Evolutionary conservation across 2,888 invertebrate genomes (phyloP), one percentile per base, ranked within the genome.

Genomic region (Cerastoderma edule): DNA sequence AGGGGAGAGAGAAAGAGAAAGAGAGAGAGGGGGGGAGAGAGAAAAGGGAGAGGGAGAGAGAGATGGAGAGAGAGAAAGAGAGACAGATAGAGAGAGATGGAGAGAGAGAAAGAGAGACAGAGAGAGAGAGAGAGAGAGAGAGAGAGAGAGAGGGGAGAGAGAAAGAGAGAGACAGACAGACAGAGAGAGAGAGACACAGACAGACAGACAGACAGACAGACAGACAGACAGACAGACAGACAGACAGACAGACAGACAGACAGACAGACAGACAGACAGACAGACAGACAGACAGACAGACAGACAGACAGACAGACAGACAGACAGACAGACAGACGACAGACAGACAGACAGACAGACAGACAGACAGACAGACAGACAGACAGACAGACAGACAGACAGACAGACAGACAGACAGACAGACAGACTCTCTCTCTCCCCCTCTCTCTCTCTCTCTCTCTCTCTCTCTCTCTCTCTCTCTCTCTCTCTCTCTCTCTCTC

Each of bases 221-320:
- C 54, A 24, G 54, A 54, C 8, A 27, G 27, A 54, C 24, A 54
- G 54, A 54, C 22, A 24, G 54, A 54, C 10, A 54, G 22, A 54
- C 53, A 54, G 54, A 39, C 39, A 53, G 53, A 53, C 53, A 53
- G 53, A 22, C n/a, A 53, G 53, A 53, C n/a, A 22, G 53, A 53
- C n/a, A 53, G 53, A 53, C n/a, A 53, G 53, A 22, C n/a, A 53
- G 53, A 53, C 53, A 53, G 24, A 54, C 24, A 24, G 54, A 54
- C 8, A 54, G 24, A 54, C 24, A 24, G 54, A 54, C 24, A 39
- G 39, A 39, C 39, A 39, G 39, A 39, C 39, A 39, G 39, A 39
- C 39, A 39, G 39, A 39, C 39, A 39, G 54, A 54, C 8, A 54
- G 27, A 54, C 13, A 27, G 27, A n/a, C 19, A n/a, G 53, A 53